Conservation (phyloP, 2,888 invertebrate species). For the Dryomyza anilis region DNA sequence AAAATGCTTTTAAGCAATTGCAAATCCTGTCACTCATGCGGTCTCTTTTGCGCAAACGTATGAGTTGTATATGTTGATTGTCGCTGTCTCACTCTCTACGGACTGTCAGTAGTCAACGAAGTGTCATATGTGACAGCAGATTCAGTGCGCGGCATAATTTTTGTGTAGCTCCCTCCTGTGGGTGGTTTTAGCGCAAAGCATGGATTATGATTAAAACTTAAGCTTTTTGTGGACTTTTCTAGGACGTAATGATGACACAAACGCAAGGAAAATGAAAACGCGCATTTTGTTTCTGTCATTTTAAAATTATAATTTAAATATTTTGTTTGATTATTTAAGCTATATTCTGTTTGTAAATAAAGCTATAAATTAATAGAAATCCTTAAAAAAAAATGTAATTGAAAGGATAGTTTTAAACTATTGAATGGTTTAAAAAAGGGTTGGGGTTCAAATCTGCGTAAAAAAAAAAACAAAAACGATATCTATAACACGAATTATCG, state of each 20-base stretch:
- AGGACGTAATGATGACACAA: background rate
- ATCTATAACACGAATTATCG: background rate
- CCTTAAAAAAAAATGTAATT: background rate
- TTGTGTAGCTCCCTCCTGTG: background rate
- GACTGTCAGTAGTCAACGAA: background rate
- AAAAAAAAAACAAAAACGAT: background rate
- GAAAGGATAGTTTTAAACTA: background rate
- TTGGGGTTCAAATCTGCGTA: background rate
- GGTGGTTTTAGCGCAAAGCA: background rate
- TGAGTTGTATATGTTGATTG: too few relatives aligned
- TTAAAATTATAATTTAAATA: background rate
- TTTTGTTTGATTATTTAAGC: too few relatives aligned
- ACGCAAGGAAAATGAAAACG: background rate
- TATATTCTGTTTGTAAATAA: too few relatives aligned
- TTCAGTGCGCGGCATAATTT: too few relatives aligned
- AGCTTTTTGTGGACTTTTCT: conserved; percentile 10
- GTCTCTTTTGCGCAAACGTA: too few relatives aligned
- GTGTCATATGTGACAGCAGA: too few relatives aligned
- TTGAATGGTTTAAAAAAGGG: background rate
- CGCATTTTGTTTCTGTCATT: background rate
- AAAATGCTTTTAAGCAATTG: conserved; percentile 5
- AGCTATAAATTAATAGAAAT: too few relatives aligned
- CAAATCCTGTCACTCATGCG: background rate
- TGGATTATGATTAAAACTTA: conserved; percentile 19
- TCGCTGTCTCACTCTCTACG: background rate